Evolutionary conservation across 2,888 invertebrate species (phyloP).

Genomic region (Drepanosiphum platanoidis): DNA sequence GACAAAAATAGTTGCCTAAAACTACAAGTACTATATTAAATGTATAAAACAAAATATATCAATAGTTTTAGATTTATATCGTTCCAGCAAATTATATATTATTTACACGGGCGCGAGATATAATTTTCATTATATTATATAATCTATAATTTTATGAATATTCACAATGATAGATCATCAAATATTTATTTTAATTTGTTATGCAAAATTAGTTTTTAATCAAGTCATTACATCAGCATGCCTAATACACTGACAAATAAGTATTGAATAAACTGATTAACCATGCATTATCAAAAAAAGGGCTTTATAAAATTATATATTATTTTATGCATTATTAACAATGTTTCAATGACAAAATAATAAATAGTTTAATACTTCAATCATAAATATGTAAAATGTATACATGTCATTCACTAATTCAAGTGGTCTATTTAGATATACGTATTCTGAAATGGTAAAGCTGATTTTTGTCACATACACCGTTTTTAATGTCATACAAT

Average conservation of each 20-base stretch:
- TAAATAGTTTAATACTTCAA: constrained; percentile 5
- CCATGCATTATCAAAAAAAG: background rate
- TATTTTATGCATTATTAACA: background rate
- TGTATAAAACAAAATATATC: too few species aligned
- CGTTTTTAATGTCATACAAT: background rate
- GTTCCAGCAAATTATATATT: too few species aligned
- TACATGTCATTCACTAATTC: background rate
- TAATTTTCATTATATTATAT: too few species aligned
- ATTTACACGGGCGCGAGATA: too few species aligned
- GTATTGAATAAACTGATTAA: background rate
- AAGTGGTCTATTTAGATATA: constrained; percentile 21
- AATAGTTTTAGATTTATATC: too few species aligned
- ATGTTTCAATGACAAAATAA: background rate
- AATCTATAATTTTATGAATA: too few species aligned
- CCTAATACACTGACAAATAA: background rate
- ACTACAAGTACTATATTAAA: too few species aligned
- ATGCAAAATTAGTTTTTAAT: background rate
- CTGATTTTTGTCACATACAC: constrained; percentile 45
- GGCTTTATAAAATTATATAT: background rate
- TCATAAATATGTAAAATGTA: background rate
- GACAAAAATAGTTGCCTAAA: too few species aligned
- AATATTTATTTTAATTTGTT: background rate
- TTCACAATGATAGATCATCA: too few species aligned
- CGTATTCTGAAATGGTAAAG: constrained; percentile 11
- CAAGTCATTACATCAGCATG: background rate